Evolutionary conservation across 2,888 invertebrate genomes (phyloP).

Genomic region (Nebria brevicollis): DNA sequence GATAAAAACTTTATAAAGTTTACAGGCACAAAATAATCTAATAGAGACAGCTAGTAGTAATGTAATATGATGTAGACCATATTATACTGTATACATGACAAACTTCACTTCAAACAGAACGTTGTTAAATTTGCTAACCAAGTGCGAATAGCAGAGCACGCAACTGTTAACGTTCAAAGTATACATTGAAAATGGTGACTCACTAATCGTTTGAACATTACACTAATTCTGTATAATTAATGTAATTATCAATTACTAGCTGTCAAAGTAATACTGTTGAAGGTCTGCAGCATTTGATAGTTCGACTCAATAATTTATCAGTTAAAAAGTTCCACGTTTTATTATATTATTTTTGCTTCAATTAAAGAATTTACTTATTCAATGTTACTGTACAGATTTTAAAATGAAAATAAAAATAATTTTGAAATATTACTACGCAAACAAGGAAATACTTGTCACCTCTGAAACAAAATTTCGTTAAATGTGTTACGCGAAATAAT

Average conservation of each 20-base stretch:
- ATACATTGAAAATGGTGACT: conserved; percentile 17
- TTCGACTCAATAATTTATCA: too few relatives aligned
- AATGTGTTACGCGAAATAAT: background rate
- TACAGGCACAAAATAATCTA: too few relatives aligned
- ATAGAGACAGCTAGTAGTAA: too few relatives aligned
- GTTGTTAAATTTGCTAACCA: conserved; percentile 5
- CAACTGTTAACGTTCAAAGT: conserved; percentile 18
- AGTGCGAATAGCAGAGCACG: background rate
- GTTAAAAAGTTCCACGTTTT: too few relatives aligned
- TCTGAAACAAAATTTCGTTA: background rate
- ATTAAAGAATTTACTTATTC: too few relatives aligned
- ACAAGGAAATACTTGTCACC: background rate
- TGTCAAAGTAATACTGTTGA: conserved; percentile 5
- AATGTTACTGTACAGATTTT: background rate
- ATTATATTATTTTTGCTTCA: too few relatives aligned
- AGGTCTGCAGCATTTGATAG: background rate
- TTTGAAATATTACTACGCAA: background rate
- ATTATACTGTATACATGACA: background rate
- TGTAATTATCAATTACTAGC: conserved; percentile 4
- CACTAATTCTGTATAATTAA: conserved; percentile 14
- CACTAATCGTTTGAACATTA: conserved; percentile 21
- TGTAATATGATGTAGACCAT: background rate
- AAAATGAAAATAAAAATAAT: background rate
- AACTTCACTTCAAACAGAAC: conserved; percentile 12
- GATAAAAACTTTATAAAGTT: too few relatives aligned